phyloP scores from a whole-genome alignment of 1,140 invertebrate genomes.

The Calliopsis andreniformis region DNA sequence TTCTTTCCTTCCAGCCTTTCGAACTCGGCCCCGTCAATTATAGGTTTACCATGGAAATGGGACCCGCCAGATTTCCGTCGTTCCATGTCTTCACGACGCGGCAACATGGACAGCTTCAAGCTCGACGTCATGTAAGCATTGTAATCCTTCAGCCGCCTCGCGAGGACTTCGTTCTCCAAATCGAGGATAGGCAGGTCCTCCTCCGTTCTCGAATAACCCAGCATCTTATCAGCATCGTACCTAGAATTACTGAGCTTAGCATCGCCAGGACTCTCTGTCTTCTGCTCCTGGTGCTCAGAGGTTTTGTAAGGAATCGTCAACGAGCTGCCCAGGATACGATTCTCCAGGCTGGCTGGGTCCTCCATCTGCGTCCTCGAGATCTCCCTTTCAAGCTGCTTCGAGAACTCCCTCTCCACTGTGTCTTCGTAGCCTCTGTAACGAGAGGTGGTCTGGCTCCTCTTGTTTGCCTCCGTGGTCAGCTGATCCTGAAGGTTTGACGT shows the following conservation, averaged over 20 bases:
- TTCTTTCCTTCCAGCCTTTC: constrained; percentile 13
- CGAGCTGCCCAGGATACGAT: constrained; percentile 54
- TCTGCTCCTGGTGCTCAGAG: not conserved
- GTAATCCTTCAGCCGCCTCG: constrained; percentile 74
- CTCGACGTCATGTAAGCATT: constrained; percentile 73
- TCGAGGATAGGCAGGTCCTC: constrained; percentile 73
- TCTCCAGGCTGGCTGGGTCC: constrained; percentile 45
- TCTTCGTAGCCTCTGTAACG: constrained; percentile 47
- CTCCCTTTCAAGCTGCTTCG: constrained; percentile 71
- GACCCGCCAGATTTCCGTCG: constrained; percentile 1
- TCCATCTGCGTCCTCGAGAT: constrained; percentile 61
- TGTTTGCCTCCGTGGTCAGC: constrained; percentile 21
- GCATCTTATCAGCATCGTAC: constrained; percentile 73
- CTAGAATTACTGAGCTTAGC: constrained; percentile 20
- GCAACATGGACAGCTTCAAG: constrained; percentile 40
- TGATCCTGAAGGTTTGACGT: constrained; percentile 46
- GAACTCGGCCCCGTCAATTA: constrained; percentile 49
- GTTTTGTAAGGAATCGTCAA: constrained; percentile 24
- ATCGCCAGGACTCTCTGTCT: not conserved
- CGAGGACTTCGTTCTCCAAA: constrained; percentile 74
- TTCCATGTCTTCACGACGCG: constrained; percentile 21
- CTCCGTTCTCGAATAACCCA: constrained; percentile 73
- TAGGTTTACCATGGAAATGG: constrained; percentile 52
- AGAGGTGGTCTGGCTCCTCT: constrained; percentile 25
- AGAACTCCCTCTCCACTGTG: constrained; percentile 70